These are phyloP conservation scores for Poecilia velifera DNA, from an alignment of 2,797 vertebrate genomes.

Conservation along the genomic window DNA sequence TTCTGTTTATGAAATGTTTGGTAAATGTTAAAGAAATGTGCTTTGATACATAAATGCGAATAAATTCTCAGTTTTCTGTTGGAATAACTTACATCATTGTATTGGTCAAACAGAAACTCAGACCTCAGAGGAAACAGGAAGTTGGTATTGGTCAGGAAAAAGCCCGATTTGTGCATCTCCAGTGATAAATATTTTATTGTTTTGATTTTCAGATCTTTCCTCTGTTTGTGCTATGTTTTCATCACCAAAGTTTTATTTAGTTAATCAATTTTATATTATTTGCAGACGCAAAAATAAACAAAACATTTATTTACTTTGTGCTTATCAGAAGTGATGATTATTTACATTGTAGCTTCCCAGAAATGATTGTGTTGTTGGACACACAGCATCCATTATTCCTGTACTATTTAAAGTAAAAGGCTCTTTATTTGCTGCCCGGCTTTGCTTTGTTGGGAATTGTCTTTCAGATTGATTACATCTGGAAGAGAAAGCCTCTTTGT, in stretches of 20 bases:
- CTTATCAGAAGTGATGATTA: not conserved
- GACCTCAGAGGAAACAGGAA: not conserved
- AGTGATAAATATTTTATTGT: not conserved
- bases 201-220: not conserved
- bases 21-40: not conserved
- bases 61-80: not conserved
- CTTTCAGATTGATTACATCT: constrained; percentile 36
- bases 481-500: constrained; percentile 22
- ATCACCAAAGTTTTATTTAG: not conserved
- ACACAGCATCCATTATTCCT: not conserved
- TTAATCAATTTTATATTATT: not conserved
- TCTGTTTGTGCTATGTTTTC: not conserved
- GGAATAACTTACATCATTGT: not conserved
- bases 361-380: not conserved
- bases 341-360: not conserved
- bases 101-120: not conserved
- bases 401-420: constrained; percentile 2
- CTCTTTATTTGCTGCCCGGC: not conserved
- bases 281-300: not conserved
- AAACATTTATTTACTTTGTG: not conserved
- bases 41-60: not conserved
- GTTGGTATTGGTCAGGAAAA: not conserved
- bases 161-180: not conserved
- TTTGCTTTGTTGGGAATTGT: constrained; percentile 24
- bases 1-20: not conserved